Evolutionary conservation across 2,888 invertebrate genomes (phyloP).

Genomic region (Apodemia hepburni): DNA sequence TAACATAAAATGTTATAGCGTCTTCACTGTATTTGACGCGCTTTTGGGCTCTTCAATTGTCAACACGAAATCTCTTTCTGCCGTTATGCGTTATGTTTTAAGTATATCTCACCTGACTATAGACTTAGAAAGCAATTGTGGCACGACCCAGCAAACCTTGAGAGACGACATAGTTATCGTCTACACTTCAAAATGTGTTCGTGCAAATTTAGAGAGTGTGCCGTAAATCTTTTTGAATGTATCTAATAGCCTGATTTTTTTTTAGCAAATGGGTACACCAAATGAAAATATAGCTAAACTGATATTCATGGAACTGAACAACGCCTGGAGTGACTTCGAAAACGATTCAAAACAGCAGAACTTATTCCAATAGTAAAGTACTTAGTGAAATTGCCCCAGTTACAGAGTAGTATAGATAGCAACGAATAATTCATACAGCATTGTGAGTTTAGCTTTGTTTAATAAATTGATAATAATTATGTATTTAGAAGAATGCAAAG

Average conservation of each 20-base stretch:
- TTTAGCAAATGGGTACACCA: slow-evolving; percentile 94
- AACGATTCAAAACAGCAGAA: slow-evolving; percentile 91
- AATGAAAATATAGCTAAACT: slow-evolving; percentile 96
- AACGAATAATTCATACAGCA: slow-evolving; percentile 6
- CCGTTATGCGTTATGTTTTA: too few relatives aligned
- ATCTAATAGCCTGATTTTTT: slow-evolving; percentile 4
- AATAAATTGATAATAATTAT: slow-evolving; percentile 3
- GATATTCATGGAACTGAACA: slow-evolving; percentile 99
- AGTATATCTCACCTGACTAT: too few relatives aligned
- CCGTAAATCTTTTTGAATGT: background rate
- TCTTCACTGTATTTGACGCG: too few relatives aligned
- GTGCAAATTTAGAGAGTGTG: background rate
- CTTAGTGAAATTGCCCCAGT: slow-evolving; percentile 8
- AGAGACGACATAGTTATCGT: too few relatives aligned
- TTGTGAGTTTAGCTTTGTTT: slow-evolving; percentile 3
- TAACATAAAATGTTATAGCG: too few relatives aligned
- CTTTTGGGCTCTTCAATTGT: too few relatives aligned
- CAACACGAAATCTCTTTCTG: too few relatives aligned
- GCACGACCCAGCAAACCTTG: too few relatives aligned
- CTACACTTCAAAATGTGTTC: background rate
- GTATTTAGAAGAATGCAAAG: slow-evolving; percentile 12
- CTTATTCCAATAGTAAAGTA: slow-evolving; percentile 56
- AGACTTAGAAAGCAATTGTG: too few relatives aligned
- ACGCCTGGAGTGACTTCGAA: slow-evolving; percentile 99
- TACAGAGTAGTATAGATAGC: slow-evolving; percentile 14